Conservation (phyloP, 2,888 invertebrate species). For the Cepaea hortensis region DNA sequence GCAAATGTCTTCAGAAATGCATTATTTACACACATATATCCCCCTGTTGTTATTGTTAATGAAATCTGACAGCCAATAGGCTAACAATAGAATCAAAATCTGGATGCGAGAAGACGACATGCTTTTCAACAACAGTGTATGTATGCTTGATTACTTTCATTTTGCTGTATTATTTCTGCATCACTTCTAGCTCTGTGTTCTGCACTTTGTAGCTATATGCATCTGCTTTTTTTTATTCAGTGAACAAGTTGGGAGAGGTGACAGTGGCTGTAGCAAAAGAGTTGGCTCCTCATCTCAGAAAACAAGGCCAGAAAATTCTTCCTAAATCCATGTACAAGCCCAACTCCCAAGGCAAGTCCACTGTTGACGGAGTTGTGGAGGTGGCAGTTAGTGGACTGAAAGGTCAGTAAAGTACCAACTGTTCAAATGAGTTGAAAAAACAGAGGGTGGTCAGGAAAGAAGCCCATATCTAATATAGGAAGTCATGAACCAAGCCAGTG, state of each 20-base stretch:
- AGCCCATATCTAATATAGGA: background rate
- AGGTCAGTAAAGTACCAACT: slow-evolving; percentile 64
- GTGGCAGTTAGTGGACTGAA: slow-evolving; percentile 85
- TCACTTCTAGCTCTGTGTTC: too few species aligned
- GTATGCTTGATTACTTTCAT: too few species aligned
- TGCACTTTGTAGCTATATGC: too few species aligned
- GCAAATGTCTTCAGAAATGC: too few species aligned
- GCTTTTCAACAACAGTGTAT: too few species aligned
- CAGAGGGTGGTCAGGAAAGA: background rate
- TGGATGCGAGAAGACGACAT: too few species aligned
- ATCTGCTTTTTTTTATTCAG: slow-evolving; percentile 66
- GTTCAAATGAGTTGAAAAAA: background rate
- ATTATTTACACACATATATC: too few species aligned
- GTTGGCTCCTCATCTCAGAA: slow-evolving; percentile 83
- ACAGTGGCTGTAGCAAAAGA: slow-evolving; percentile 83
- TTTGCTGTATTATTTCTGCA: too few species aligned
- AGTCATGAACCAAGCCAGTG: too few species aligned
- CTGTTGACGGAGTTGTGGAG: slow-evolving; percentile 81
- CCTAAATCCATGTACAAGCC: slow-evolving; percentile 80
- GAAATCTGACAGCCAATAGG: too few species aligned
- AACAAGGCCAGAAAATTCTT: slow-evolving; percentile 81
- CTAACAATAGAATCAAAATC: too few species aligned
- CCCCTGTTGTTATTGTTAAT: too few species aligned
- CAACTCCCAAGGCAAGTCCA: slow-evolving; percentile 75
- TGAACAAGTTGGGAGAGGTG: slow-evolving; percentile 81